Evolutionary conservation across 2,888 invertebrate genomes (phyloP), one percentile per base, ranked within the genome.

Genomic region (Sabatieria punctata): DNA sequence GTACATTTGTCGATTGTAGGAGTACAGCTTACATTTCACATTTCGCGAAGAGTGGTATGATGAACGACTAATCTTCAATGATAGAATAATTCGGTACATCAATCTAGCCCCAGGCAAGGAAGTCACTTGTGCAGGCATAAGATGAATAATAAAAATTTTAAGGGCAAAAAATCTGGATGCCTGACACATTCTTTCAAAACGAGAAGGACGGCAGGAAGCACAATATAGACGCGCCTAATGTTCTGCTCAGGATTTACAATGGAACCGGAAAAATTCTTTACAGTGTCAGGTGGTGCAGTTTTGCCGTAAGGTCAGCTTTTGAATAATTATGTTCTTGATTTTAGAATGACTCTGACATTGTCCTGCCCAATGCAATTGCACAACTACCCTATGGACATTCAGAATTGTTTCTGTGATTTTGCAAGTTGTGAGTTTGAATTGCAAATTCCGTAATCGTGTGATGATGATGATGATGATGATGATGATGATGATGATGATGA

Each of bases 311-410:
- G 6, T 15, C 23, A 19, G 6, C 15, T 13, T 18, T 19, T 6
- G 6, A 19, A n/a, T 41, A n/a, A 15, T 11, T 41, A n/a, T 18
- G 13, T 41, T 19, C 27, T 41, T 13, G 6, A 21, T 8, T 41
- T 19, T n/a, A 85, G 93, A 68, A 83, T 93, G 69, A 91, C 93
- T 35, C 74, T 93, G 60, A 88, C 89, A 44, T 75, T 95, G 56
- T 85, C 89, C 47, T 95, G 93, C 65, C 91, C 91, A 50, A 95
- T 95, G 93, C 85, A 89, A 70, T 74, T 95, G 60, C 88, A 89
- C 71, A 76, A 91, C 55, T 95, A 93, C 72, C 93, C 93, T 4
- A 71, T 95, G 69, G 93, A 93, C 71, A 80, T 84, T 63, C 93
- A 93, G 74, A 79, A 82, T 51, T 93, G 93, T 71, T 85, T 86